Conservation (phyloP, 2,797 vertebrate genomes). For the Sebastes iracundus region DNA sequence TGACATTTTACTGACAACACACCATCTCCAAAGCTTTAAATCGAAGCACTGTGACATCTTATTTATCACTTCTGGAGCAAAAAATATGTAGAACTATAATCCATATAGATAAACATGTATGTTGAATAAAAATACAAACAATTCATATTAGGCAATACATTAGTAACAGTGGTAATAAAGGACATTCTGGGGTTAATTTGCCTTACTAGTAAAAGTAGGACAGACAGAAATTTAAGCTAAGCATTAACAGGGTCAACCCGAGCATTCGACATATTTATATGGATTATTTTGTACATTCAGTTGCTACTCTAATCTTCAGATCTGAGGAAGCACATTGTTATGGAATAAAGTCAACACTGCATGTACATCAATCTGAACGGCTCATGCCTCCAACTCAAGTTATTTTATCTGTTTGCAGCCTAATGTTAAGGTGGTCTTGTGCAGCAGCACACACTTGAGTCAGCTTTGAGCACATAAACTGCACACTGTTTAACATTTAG, state of each 20-base stretch:
- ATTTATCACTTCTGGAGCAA: neutral
- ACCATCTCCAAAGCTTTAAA: neutral
- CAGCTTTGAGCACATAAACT: neutral
- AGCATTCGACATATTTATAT: neutral
- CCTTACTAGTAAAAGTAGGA: neutral
- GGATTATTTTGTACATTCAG: neutral
- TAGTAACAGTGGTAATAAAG: neutral
- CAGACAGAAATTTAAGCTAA: neutral
- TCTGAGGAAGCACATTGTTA: neutral
- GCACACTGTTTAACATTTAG: neutral
- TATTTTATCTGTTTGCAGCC: neutral
- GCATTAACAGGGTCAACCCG: neutral
- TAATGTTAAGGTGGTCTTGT: neutral
- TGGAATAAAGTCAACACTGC: neutral
- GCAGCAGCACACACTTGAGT: neutral
- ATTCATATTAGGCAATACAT: neutral
- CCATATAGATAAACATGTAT: neutral
- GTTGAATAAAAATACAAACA: neutral
- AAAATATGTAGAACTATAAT: neutral
- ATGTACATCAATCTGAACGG: neutral
- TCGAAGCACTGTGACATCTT: neutral
- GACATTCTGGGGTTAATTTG: neutral
- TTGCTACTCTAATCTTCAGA: neutral
- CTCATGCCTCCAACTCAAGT: neutral
- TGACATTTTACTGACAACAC: neutral